Conservation (phyloP, 2,113 vertebrate genomes). For the Sigmodon hispidus region DNA sequence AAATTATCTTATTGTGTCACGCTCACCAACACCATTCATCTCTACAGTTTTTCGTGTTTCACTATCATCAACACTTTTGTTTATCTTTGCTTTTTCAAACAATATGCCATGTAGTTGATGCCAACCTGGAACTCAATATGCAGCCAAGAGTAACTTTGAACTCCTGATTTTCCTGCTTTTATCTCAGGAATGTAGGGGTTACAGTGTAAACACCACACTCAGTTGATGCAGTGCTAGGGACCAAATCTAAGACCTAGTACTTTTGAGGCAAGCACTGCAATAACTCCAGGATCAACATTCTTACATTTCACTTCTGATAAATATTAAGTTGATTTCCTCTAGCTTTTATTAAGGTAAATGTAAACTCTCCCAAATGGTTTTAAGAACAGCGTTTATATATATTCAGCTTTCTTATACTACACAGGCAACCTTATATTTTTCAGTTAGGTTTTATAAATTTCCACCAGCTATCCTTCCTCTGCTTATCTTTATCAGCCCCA, state of each 20-base stretch:
- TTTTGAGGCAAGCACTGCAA: neutral
- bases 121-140: neutral
- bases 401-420: neutral
- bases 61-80: neutral
- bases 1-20: neutral
- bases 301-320: neutral
- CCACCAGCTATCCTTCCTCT: neutral
- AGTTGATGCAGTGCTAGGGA: neutral
- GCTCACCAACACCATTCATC: neutral
- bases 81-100: neutral
- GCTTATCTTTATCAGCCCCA: neutral
- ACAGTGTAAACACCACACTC: neutral
- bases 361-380: neutral
- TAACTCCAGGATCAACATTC: neutral
- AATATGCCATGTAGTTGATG: neutral
- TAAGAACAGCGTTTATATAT: neutral
- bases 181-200: neutral
- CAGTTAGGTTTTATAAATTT: neutral
- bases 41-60: neutral
- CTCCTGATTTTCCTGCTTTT: neutral
- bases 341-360: constrained; percentile 31
- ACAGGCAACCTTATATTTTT: neutral
- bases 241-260: neutral
- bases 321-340: neutral
- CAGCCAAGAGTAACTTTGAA: neutral